Evolutionary conservation across 2,888 invertebrate species (phyloP), one percentile per base, ranked within the genome.

Genomic region (Drosophila peninsularis): DNA sequence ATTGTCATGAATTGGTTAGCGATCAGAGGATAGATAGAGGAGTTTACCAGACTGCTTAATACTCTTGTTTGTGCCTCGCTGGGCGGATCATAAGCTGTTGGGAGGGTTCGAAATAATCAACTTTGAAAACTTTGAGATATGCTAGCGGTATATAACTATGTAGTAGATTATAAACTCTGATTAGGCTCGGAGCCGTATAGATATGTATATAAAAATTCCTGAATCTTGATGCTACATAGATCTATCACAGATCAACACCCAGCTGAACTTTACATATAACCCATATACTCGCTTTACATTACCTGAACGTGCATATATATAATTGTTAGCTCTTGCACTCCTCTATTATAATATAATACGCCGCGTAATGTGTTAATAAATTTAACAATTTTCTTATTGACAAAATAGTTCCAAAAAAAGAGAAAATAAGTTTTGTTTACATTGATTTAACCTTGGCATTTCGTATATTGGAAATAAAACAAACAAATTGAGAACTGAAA

Each of bases 381-480:
- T 17, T 67, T 54, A 57, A 69, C 24, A 24, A 24, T 2, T 24
- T 24, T 57, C 50, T 24, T 47, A 41, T 53, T 45, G 44, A 47
- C 27, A 9, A 24, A 2, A 24, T 11, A 14, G 9, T 5, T 0
- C 14, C 13, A n/a, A 55, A 60, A 17, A 9, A 52, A 56, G 47
- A 63, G 36, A 39, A 62, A 52, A 42, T 10, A 7, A 37, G 0
- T 19, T 54, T 13, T 44, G 37, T 42, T 63, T 71, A 62, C 50
- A 81, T 88, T 42, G 52, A 64, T 70, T 70, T 11, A 72, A 72
- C 88, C 88, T 88, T 82, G 54, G 32, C 39, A 55, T 49, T 61
- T 42, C 41, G 30, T 47, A 30, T 11, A 47, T 47, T 30, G 30
- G 11, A 47, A 30, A 17, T 6, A 53, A 42, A n/a, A 30, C 45